Evolutionary conservation across 2,888 invertebrate species (phyloP), one percentile per base, ranked within the genome.

Genomic region (Allolobophora icterica): DNA sequence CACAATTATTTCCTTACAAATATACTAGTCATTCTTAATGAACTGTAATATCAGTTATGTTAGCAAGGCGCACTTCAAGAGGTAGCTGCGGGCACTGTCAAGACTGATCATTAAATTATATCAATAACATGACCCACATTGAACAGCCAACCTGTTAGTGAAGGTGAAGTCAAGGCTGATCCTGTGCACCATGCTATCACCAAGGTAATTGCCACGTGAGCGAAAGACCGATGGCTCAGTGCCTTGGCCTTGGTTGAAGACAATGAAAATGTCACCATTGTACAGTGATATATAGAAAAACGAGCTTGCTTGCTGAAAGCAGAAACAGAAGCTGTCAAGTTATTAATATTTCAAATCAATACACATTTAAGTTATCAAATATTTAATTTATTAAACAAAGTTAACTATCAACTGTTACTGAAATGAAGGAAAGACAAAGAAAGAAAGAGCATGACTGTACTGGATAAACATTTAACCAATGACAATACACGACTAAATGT

Each of bases 201-300:
- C 91, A 35, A 94, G 92, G 83, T 92, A 93, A 34, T 91, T 89
- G 24, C 92, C 93, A 5, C 90, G 84, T 5, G 93, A 93, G 38
- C 92, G 91, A 33, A 93, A 87, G n/a, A 92, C 90, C 2, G 71
- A 71, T 1, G 91, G 90, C 90, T 92, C 92, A 19, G 91, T 83
- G 11, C 92, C 92, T 3, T 42, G 42, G 30, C 93, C 93, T 90
- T 93, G 93, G 91, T 93, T 92, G 91, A 93, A 93, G 52, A 92
- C 40, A 52, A 93, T 89, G 42, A 93, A 89, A 15, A 94, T 90
- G 90, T 93, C 93, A 30, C 93, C 94, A 90, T 93, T 92, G 91
- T 92, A 93, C 91, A 94, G 42, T 15, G 92, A 92, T 24, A 93
- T 90, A 91, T 93, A 94, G 58, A 93, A 52, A 38, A 91, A 92